Evolutionary conservation across 2,113 vertebrate species (phyloP).

Genomic region (Anoplopoma fimbria): DNA sequence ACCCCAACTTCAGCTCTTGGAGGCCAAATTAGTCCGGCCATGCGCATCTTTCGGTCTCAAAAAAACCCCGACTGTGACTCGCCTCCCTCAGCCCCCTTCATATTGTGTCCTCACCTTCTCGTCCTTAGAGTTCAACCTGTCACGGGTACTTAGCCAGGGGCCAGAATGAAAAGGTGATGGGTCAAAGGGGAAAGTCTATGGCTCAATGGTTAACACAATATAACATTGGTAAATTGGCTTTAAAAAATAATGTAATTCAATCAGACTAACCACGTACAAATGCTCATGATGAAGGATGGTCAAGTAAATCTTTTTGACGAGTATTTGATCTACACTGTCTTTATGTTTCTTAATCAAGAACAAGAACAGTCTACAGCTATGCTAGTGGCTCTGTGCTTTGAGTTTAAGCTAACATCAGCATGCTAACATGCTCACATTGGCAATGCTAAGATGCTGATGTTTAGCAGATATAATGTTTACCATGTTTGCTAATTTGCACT

Average conservation of each 20-base stretch:
- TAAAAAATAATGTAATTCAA: not conserved
- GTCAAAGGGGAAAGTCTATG: conserved; percentile 48
- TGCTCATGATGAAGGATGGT: not conserved
- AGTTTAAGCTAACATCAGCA: not conserved
- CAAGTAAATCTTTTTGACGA: not conserved
- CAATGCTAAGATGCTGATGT: not conserved
- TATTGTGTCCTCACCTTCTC: conserved; percentile 54
- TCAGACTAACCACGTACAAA: conserved; percentile 5
- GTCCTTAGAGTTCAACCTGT: conserved; percentile 69
- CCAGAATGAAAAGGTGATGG: conserved; percentile 73
- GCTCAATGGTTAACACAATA: conserved; percentile 38
- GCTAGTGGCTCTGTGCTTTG: not conserved
- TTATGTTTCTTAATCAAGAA: no score
- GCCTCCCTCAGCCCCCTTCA: conserved; percentile 25
- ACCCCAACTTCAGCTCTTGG: conserved; percentile 44
- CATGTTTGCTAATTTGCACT: not conserved
- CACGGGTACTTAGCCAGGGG: conserved; percentile 59
- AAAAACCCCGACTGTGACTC: conserved; percentile 34
- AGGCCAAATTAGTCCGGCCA: conserved; percentile 54
- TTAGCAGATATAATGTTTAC: not conserved
- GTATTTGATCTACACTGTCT: not conserved
- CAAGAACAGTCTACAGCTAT: not conserved
- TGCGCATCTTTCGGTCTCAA: conserved; percentile 47
- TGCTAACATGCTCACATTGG: not conserved
- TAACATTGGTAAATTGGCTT: not conserved